Evolutionary conservation across 2,888 invertebrate species (phyloP), one percentile per base, ranked within the genome.

Genomic region (Leptopilina myrica): DNA sequence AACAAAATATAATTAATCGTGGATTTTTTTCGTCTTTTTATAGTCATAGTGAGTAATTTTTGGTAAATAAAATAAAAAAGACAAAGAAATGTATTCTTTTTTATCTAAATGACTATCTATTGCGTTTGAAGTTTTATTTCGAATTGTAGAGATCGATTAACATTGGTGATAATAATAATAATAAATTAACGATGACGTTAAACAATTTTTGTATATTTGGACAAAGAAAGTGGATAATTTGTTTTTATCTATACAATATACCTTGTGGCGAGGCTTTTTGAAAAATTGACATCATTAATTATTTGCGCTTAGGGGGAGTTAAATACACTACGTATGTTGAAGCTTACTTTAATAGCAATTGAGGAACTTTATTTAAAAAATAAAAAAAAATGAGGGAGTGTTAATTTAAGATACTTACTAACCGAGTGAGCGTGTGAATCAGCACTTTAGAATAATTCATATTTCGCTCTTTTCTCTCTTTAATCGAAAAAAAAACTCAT

Each of bases 311-410:
- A 56, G 77, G 73, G 77, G 80, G 77, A 76, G 73, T 77, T 82
- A 79, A 81, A 78, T 69, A 77, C 62, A 78, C 43, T 53, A 65
- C 46, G 46, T 77, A 66, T 62, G 76, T 76, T 59, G 56, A 33
- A 77, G 77, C 59, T 64, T 79, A 77, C 81, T 83, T 84, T 84
- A 85, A 81, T 79, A 81, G 78, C 85, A 85, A 84, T 85, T 84
- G 81, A 85, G 81, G 78, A 79, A 77, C 78, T 79, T 84, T 76
- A 80, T 77, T 69, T 83, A 79, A 82, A 83, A 82, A 82, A 83
- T 84, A 43, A 43, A 43, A 8, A 43, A 43, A 43, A 43, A 43
- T 6, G 8, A 82, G 82, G 81, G 84, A 83, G 79, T 80, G 69
- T 64, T 84, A 82, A 81, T 82, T 62, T 67, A 15, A 56, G 15